A percentile compares a stretch with the other conserved stretches of the same genome.
Evolutionary conservation across 2,113 vertebrate species (phyloP).

Genomic region (Gambusia affinis): DNA sequence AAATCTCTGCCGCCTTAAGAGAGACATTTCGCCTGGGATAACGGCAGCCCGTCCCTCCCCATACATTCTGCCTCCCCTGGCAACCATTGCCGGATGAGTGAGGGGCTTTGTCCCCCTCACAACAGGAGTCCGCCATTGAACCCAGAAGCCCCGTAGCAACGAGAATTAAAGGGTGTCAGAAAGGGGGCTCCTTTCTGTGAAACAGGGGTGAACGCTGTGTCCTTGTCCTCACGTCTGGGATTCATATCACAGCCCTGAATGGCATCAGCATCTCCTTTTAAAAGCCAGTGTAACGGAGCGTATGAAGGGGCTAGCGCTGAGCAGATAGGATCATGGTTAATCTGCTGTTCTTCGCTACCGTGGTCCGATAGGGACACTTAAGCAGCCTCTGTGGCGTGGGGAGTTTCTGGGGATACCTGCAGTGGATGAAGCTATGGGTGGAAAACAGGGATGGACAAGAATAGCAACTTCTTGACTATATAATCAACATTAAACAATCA

Average conservation of each 20-base stretch:
- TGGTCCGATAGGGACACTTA: slow-evolving; percentile 87
- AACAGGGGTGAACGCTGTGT: slow-evolving; percentile 69
- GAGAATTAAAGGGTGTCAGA: slow-evolving; percentile 76
- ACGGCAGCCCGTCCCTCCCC: slow-evolving; percentile 75
- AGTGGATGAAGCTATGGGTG: slow-evolving; percentile 20
- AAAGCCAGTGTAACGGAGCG: slow-evolving; percentile 77
- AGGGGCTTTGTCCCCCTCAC: slow-evolving; percentile 76
- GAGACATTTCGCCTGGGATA: slow-evolving; percentile 80
- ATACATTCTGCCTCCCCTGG: slow-evolving; percentile 78
- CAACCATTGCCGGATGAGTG: slow-evolving; percentile 72
- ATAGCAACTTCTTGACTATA: background rate
- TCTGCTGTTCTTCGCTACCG: slow-evolving; percentile 87
- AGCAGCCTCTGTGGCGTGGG: slow-evolving; percentile 82
- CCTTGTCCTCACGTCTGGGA: slow-evolving; percentile 76
- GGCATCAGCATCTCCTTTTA: slow-evolving; percentile 74
- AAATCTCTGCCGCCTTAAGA: slow-evolving; percentile 72
- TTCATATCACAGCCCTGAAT: slow-evolving; percentile 77
- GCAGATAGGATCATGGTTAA: slow-evolving; percentile 88
- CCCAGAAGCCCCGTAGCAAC: slow-evolving; percentile 75
- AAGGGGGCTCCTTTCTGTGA: slow-evolving; percentile 75
- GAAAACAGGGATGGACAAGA: slow-evolving; percentile 9
- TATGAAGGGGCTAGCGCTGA: slow-evolving; percentile 74
- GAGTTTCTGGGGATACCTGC: slow-evolving; percentile 64
- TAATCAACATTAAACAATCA: background rate
- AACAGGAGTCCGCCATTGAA: slow-evolving; percentile 78